Evolutionary conservation across 1,140 invertebrate species (phyloP).

Genomic region (Chelonus insularis): DNA sequence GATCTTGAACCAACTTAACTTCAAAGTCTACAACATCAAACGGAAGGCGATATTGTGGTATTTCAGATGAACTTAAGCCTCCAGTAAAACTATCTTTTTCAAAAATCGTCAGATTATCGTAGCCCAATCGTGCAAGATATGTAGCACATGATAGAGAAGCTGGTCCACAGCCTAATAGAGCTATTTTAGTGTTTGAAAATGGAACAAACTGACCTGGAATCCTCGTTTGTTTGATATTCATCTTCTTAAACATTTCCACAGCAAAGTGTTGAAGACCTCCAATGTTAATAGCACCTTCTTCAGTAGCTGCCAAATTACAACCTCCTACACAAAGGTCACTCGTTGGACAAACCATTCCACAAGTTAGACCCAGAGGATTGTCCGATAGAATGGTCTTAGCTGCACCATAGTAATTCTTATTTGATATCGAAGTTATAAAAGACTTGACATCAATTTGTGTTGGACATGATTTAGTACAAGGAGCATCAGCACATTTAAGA

Average conservation of each 20-base stretch:
- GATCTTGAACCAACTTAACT: conserved; percentile 85
- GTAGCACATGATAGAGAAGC: conserved; percentile 97
- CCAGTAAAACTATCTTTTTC: conserved; percentile 88
- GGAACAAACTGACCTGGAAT: conserved; percentile 67
- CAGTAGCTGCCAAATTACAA: conserved; percentile 92
- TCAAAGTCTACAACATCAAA: conserved; percentile 93
- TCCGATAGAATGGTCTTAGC: conserved; percentile 96
- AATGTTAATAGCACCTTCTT: conserved; percentile 98
- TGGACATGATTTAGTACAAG: conserved; percentile 97
- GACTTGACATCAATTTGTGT: conserved; percentile 96
- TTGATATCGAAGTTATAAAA: conserved; percentile 96
- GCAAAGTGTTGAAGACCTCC: conserved; percentile 98
- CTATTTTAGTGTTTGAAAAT: conserved; percentile 77
- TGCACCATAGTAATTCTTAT: conserved; percentile 98
- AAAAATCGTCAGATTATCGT: conserved; percentile 88
- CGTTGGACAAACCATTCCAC: conserved; percentile 99
- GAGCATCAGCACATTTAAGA: conserved; percentile 96
- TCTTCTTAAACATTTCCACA: conserved; percentile 91
- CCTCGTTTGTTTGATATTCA: conserved; percentile 86
- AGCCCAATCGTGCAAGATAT: conserved; percentile 90
- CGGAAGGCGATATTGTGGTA: conserved; percentile 95
- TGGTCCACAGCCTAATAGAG: conserved; percentile 91
- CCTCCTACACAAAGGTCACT: conserved; percentile 97
- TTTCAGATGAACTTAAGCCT: conserved; percentile 92
- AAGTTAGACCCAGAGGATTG: conserved; percentile 94